Evolutionary conservation across 1,140 invertebrate genomes (phyloP).

Genomic region (Pachyrhynchus sulphureomaculatus): DNA sequence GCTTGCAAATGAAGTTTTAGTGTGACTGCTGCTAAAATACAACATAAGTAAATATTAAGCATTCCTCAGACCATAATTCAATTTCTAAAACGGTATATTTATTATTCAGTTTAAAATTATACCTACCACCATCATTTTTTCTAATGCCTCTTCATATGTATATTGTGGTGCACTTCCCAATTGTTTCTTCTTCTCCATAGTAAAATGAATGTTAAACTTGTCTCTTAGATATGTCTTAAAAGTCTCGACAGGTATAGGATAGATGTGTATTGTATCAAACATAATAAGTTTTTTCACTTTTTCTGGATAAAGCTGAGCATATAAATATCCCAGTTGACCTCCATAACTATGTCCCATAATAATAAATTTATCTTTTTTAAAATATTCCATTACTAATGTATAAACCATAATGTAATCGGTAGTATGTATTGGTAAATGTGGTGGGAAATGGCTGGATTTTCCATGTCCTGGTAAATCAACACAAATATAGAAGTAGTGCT

Average conservation of each 20-base stretch:
- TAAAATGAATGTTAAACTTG: conserved; percentile 42
- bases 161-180: conserved; percentile 46
- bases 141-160: conserved; percentile 57
- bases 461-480: conserved; percentile 74
- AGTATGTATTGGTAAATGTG: conserved; percentile 53
- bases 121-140: conserved; percentile 44
- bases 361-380: conserved; percentile 53
- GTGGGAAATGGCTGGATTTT: conserved; percentile 61
- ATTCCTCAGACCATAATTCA: too few relatives aligned
- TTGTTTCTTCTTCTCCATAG: conserved; percentile 41
- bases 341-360: conserved; percentile 64
- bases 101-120: too few relatives aligned
- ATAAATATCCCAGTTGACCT: conserved; percentile 53
- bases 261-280: conserved; percentile 55
- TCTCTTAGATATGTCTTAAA: conserved; percentile 41
- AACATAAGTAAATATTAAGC: too few relatives aligned
- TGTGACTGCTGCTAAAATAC: too few relatives aligned
- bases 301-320: conserved; percentile 55
- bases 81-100: too few relatives aligned
- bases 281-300: conserved; percentile 56
- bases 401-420: conserved; percentile 56
- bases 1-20: too few relatives aligned
- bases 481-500: conserved; percentile 61
- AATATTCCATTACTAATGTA: conserved; percentile 56
- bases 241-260: conserved; percentile 39